A percentile compares a stretch with the other conserved stretches of the same genome.
phyloP scores from a whole-genome alignment of 1,140 invertebrate genomes.

The Ephestia elutella region DNA sequence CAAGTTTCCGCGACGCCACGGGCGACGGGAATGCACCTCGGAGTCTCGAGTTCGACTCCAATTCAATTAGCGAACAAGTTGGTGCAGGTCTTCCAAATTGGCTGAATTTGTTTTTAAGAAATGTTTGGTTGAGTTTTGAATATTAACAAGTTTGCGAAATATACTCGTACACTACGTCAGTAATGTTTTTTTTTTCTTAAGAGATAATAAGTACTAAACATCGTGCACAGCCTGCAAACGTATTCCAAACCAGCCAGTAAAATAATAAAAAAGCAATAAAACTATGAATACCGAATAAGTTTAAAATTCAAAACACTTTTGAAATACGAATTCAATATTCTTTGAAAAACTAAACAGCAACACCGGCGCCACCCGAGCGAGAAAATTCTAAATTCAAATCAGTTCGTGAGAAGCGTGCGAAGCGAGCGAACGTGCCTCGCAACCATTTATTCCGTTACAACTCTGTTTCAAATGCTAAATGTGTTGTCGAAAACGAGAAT shows the following conservation, averaged over 20 bases:
- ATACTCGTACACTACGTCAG: too few relatives aligned
- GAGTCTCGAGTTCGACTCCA: slow-evolving; percentile 19
- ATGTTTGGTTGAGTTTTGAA: slow-evolving; percentile 10
- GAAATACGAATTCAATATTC: slow-evolving; percentile 8
- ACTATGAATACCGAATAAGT: background rate
- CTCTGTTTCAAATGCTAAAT: slow-evolving; percentile 64
- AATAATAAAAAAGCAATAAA: slow-evolving; percentile 1
- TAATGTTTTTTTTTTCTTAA: too few relatives aligned
- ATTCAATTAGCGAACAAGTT: slow-evolving; percentile 49
- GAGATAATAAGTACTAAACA: too few relatives aligned
- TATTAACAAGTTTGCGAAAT: too few relatives aligned
- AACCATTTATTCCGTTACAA: slow-evolving; percentile 62
- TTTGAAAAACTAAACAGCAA: slow-evolving; percentile 29
- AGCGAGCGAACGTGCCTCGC: slow-evolving; percentile 51
- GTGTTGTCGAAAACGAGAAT: slow-evolving; percentile 59
- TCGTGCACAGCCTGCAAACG: too few relatives aligned
- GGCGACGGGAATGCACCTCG: slow-evolving; percentile 21
- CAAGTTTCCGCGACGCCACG: slow-evolving; percentile 12
- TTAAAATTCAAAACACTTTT: slow-evolving; percentile 4
- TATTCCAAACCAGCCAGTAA: slow-evolving; percentile 16
- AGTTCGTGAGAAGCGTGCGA: slow-evolving; percentile 59
- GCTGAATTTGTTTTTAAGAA: slow-evolving; percentile 21
- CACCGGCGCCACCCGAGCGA: slow-evolving; percentile 33
- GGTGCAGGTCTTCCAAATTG: slow-evolving; percentile 26
- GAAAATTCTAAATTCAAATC: slow-evolving; percentile 66